phyloP scores from a whole-genome alignment of 2,888 invertebrate species.

The Clivina fossor region DNA sequence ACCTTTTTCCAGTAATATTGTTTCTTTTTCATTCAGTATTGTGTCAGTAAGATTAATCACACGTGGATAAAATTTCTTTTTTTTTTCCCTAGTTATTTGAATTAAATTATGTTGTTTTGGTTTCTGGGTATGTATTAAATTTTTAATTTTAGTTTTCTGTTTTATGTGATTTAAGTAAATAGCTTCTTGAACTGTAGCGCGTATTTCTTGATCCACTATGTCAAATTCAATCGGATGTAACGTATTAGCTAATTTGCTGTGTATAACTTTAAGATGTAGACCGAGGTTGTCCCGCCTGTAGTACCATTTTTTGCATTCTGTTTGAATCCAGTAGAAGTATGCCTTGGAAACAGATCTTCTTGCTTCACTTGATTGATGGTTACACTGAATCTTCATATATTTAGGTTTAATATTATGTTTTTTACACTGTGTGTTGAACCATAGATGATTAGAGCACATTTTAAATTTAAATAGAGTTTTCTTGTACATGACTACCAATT shows the following conservation, averaged over 20 bases:
- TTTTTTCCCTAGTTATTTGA: too few species aligned
- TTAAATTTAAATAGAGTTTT: too few species aligned
- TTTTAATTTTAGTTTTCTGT: too few species aligned
- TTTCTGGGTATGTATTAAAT: too few species aligned
- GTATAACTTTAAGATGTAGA: conserved; percentile 11
- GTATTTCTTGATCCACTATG: conserved; percentile 8
- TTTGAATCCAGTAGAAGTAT: neutral
- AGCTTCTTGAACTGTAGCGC: neutral
- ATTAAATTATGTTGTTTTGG: too few species aligned
- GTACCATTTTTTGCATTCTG: conserved; percentile 4
- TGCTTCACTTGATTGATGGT: conserved; percentile 1
- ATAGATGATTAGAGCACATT: conserved; percentile 13
- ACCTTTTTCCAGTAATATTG: too few species aligned
- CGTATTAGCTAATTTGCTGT: neutral
- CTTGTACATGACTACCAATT: too few species aligned
- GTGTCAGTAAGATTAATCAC: too few species aligned
- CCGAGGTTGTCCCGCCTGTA: neutral
- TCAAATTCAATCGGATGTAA: conserved; percentile 20
- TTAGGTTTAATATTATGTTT: conserved; percentile 3
- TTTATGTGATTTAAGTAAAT: too few species aligned
- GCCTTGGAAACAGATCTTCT: neutral
- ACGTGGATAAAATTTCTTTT: too few species aligned
- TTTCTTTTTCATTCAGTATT: too few species aligned
- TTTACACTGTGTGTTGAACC: conserved; percentile 16
- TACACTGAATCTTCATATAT: conserved; percentile 11